These are phyloP conservation scores for Harpalus rubripes DNA, from an alignment of 2,888 invertebrate genomes.

Conservation along the genomic window DNA sequence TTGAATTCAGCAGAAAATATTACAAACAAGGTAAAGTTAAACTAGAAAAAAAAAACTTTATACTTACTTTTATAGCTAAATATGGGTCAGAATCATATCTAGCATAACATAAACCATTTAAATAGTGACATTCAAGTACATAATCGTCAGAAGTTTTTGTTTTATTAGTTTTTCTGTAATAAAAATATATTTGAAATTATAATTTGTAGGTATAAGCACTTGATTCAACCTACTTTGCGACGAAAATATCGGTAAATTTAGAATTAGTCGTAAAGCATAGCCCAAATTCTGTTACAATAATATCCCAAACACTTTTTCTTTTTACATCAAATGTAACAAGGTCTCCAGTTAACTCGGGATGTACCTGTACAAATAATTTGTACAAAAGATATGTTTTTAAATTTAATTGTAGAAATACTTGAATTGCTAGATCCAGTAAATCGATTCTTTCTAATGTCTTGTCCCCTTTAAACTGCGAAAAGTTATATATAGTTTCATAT, in stretches of 20 bases:
- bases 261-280: conserved; percentile 84
- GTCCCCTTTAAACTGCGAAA: conserved; percentile 77
- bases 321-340: conserved; percentile 77
- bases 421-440: conserved; percentile 77
- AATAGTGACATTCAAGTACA: conserved; percentile 75
- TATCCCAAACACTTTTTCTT: conserved; percentile 76
- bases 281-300: conserved; percentile 84
- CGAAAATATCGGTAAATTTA: conserved; percentile 78
- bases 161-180: conserved; percentile 62
- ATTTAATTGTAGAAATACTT: conserved; percentile 73
- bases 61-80: conserved; percentile 74
- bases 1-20: neutral
- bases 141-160: conserved; percentile 29
- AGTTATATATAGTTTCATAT: conserved; percentile 75
- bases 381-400: conserved; percentile 39
- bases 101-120: conserved; percentile 77
- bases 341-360: conserved; percentile 77
- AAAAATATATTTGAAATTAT: neutral
- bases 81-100: conserved; percentile 77
- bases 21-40: neutral
- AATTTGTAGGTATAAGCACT: neutral
- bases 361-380: conserved; percentile 75
- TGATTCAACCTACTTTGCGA: conserved; percentile 74
- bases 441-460: conserved; percentile 76
- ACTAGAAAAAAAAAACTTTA: neutral